Conservation (phyloP, 2,797 vertebrate species). For the Fundulus diaphanus region DNA sequence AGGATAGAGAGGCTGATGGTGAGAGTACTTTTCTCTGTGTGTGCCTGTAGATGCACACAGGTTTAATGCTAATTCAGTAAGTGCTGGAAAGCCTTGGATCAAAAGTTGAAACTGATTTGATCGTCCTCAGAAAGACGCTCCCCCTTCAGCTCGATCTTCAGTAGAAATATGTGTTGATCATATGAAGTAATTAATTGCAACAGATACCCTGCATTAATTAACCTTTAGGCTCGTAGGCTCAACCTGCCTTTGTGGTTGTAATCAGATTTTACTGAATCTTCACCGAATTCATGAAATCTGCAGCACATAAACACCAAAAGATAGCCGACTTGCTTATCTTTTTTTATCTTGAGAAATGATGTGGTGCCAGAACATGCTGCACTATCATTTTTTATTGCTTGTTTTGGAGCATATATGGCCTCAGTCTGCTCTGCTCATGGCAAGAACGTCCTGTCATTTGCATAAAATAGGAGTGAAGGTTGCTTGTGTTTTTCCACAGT, state of each 20-base stretch:
- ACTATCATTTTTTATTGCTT: background rate
- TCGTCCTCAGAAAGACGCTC: background rate
- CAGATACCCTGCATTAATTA: background rate
- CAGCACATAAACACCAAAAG: background rate
- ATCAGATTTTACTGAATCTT: background rate
- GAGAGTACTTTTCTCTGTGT: background rate
- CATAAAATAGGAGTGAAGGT: background rate
- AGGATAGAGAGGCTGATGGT: constrained; percentile 18
- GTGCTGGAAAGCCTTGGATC: background rate
- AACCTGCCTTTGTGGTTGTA: background rate
- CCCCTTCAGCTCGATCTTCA: background rate
- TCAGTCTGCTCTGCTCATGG: background rate
- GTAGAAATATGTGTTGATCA: background rate
- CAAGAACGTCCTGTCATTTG: background rate
- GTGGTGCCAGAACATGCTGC: background rate
- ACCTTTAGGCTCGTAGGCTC: background rate
- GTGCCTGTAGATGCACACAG: background rate
- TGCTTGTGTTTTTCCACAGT: background rate
- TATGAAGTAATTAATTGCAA: background rate
- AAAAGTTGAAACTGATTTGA: background rate
- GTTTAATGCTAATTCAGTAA: background rate
- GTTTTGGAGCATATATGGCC: background rate
- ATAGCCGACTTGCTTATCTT: background rate
- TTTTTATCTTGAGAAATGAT: background rate
- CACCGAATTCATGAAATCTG: background rate